A percentile compares a stretch with the other conserved stretches of the same genome.
phyloP scores from a whole-genome alignment of 2,888 invertebrate species.

The Apantesis nais region DNA sequence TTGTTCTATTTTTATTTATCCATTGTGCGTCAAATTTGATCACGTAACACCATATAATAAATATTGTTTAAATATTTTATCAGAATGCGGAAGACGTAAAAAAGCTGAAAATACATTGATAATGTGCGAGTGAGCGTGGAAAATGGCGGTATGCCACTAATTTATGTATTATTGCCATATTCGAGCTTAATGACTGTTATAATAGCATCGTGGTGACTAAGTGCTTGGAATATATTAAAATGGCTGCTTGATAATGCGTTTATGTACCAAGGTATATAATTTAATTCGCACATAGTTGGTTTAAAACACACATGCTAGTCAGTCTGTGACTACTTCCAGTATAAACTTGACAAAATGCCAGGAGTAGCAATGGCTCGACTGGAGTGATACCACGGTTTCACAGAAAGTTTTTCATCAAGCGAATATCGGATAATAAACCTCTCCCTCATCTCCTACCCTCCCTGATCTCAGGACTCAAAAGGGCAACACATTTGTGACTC shows the following conservation, averaged over 20 bases:
- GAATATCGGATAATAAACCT: too few species aligned
- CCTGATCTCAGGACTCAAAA: too few species aligned
- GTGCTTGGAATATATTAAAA: conserved; percentile 12
- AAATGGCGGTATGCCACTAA: conserved; percentile 23
- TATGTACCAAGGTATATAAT: neutral
- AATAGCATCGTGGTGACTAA: conserved; percentile 16
- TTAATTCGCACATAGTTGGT: neutral
- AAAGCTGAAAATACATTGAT: conserved; percentile 33
- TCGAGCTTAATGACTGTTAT: conserved; percentile 18
- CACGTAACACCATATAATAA: neutral
- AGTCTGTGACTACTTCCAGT: too few species aligned
- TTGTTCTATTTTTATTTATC: neutral
- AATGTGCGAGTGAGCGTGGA: conserved; percentile 32
- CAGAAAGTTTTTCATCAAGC: too few species aligned
- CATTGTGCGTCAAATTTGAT: neutral
- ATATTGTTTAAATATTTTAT: neutral
- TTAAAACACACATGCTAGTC: too few species aligned
- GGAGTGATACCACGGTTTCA: too few species aligned
- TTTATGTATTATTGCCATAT: conserved; percentile 23
- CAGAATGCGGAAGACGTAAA: neutral
- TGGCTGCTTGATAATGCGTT: neutral
- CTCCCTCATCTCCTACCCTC: too few species aligned
- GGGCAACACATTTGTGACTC: too few species aligned
- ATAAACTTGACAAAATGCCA: too few species aligned
- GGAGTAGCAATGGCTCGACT: too few species aligned